phyloP scores from a whole-genome alignment of 1,140 invertebrate species.

The Zaprionus capensis region DNA sequence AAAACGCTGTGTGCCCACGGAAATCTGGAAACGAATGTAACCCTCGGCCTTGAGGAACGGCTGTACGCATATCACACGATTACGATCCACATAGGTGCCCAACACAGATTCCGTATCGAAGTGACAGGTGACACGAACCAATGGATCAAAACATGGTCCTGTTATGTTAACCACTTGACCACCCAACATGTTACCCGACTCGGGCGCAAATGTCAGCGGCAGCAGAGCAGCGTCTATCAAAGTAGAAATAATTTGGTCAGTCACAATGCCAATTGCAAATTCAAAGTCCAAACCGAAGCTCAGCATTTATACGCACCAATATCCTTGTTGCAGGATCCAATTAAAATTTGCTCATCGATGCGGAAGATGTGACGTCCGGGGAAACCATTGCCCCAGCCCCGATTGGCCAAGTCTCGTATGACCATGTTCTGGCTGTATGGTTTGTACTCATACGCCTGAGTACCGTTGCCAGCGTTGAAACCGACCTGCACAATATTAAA shows the following conservation, averaged over 20 bases:
- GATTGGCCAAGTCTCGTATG: constrained; percentile 91
- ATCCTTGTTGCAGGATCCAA: constrained; percentile 96
- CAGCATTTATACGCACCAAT: constrained; percentile 87
- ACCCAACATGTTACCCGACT: constrained; percentile 96
- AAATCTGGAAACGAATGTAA: constrained; percentile 94
- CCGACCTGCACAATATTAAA: constrained; percentile 88
- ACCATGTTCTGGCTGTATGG: constrained; percentile 95
- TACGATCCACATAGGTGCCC: constrained; percentile 90
- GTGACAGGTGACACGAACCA: constrained; percentile 91
- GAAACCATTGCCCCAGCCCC: constrained; percentile 94
- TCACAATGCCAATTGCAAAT: neutral
- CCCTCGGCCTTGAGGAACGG: constrained; percentile 95
- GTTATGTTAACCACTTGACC: constrained; percentile 96
- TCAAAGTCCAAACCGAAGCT: neutral
- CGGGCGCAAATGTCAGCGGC: constrained; percentile 94
- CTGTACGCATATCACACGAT: constrained; percentile 95
- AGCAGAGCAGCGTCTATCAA: constrained; percentile 90
- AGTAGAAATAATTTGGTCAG: neutral
- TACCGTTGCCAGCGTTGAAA: constrained; percentile 98
- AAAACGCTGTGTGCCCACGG: constrained; percentile 92
- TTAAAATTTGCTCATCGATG: constrained; percentile 96
- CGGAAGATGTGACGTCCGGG: constrained; percentile 96
- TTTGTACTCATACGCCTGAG: constrained; percentile 93
- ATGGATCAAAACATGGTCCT: constrained; percentile 93
- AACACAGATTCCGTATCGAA: constrained; percentile 91